Base-by-base conservation (phyloP, 1,140 invertebrate genomes). In the Lasioglossum albipes region DNA sequence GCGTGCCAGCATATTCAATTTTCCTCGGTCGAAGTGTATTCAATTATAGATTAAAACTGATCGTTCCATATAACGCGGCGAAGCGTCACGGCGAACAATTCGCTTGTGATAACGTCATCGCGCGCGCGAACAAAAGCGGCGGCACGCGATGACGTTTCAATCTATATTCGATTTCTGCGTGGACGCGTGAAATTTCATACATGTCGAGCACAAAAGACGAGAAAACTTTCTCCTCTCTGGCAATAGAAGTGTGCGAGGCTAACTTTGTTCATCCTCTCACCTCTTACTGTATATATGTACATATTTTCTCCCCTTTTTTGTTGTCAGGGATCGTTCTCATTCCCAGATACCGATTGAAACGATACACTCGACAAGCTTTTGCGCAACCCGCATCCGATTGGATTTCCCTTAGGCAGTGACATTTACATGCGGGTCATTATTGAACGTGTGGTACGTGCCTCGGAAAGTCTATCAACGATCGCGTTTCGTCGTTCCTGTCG, bases 351-450 rank as follows among this genome's bases (percentile, higher is more conserved):
- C 45, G 72, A 75, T 80, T 62, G 41, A 64, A 59, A 69, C 72
- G 72, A 75, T 75, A 75, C 42, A 59, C 6, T 41, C 27, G 36
- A 36, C 57, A 73, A 45, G 72, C 42, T 68, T 69, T 80, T 80
- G 31, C 71, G 70, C 64, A 80, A 80, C 79, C 79, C 79, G 79
- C 73, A 75, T 80, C 31, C 31, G 65, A 42, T 18, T 52, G 72
- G 20, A 75, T 68, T 69, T 54, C 72, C 73, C 73, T 62, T 31
- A 52, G 73, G 65, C 65, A 5, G 42, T 27, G 73, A 62, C 52
- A 64, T 75, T 80, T 62, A 41, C 54, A 80, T 75, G 73, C 79
- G 73, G 79, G 73, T 80, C 73, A 68, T 80, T 75, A 75, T 75
- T 52, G 36, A 73, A 5, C 61, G 49, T 27, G 64, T 72, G 10